A percentile compares a stretch with the other conserved stretches of the same genome.
Evolutionary conservation across 1,140 invertebrate species (phyloP).

Genomic region (Chrysomallon squamiferum): DNA sequence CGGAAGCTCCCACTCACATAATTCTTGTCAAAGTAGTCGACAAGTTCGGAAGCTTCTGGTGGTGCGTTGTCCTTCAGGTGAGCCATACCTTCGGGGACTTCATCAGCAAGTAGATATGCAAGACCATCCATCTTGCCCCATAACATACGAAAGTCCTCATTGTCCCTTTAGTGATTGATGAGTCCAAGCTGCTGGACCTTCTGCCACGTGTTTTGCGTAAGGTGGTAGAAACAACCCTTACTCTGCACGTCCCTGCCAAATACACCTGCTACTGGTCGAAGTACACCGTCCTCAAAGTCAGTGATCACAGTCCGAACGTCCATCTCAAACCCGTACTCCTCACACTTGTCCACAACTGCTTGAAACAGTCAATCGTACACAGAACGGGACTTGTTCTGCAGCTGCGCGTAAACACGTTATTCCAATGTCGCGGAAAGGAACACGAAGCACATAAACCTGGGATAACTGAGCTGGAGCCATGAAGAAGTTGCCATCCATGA

Average conservation of each 20-base stretch:
- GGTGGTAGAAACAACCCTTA: constrained; percentile 6
- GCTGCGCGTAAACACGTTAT: not conserved
- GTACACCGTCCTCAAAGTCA: constrained; percentile 22
- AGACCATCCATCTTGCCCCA: constrained; percentile 19
- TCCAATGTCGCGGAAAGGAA: too few species aligned
- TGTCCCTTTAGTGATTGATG: constrained; percentile 6
- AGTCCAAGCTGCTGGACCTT: constrained; percentile 23
- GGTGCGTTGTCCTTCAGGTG: constrained; percentile 8
- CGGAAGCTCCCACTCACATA: constrained; percentile 14
- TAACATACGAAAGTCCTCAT: constrained; percentile 18
- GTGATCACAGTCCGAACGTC: constrained; percentile 12
- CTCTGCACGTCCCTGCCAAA: constrained; percentile 3
- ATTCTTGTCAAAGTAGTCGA: constrained; percentile 14
- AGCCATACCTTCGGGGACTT: constrained; percentile 1
- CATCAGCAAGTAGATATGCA: constrained; percentile 15
- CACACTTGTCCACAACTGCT: constrained; percentile 14
- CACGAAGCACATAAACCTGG: too few species aligned
- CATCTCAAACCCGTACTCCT: constrained; percentile 5
- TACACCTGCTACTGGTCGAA: constrained; percentile 5
- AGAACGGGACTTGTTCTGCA: not conserved
- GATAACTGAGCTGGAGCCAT: too few species aligned
- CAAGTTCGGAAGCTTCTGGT: constrained; percentile 2
- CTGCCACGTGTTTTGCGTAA: too few species aligned
- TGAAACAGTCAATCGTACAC: constrained; percentile 3
- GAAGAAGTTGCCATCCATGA: too few species aligned